These are phyloP conservation scores for Leptopilina syphax DNA, from an alignment of 2,888 invertebrate species.

Conservation along the genomic window DNA sequence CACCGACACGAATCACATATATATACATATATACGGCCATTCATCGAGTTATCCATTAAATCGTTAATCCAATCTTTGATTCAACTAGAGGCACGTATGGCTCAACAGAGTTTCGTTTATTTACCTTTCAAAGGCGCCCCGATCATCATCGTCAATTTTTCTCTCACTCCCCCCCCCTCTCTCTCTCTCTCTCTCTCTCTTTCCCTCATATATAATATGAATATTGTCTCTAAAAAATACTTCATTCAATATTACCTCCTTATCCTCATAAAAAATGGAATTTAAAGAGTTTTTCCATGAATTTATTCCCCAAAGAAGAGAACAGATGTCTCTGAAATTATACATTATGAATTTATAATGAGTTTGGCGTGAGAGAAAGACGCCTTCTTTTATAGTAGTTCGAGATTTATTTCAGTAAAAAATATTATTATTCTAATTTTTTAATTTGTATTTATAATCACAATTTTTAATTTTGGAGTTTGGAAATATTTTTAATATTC, in stretches of 20 bases:
- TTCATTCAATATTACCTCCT: slow-evolving; percentile 16
- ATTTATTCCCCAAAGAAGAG: background rate
- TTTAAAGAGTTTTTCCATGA: slow-evolving; percentile 3
- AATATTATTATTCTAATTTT: background rate
- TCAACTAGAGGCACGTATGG: slow-evolving; percentile 54
- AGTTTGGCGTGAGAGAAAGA: background rate
- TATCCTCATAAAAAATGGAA: slow-evolving; percentile 12
- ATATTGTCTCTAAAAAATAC: slow-evolving; percentile 8
- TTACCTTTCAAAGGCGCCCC: slow-evolving; percentile 37
- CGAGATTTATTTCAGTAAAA: background rate
- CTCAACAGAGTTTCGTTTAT: slow-evolving; percentile 14
- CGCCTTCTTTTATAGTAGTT: background rate
- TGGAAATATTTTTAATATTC: too few relatives aligned
- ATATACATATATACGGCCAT: slow-evolving; percentile 62
- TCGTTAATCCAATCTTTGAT: slow-evolving; percentile 70
- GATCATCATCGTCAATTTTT: slow-evolving; percentile 3
- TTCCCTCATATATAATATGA: background rate
- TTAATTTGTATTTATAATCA: too few relatives aligned
- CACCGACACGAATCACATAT: slow-evolving; percentile 65
- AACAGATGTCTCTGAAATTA: slow-evolving; percentile 1
- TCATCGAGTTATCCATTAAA: slow-evolving; percentile 73
- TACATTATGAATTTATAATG: slow-evolving; percentile 26
- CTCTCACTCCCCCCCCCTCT: too few relatives aligned
- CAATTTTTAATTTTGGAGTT: too few relatives aligned
- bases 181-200: too few relatives aligned